These are phyloP conservation scores for Vireo altiloquus DNA, from an alignment of 2,113 vertebrate species.

Conservation along the genomic window DNA sequence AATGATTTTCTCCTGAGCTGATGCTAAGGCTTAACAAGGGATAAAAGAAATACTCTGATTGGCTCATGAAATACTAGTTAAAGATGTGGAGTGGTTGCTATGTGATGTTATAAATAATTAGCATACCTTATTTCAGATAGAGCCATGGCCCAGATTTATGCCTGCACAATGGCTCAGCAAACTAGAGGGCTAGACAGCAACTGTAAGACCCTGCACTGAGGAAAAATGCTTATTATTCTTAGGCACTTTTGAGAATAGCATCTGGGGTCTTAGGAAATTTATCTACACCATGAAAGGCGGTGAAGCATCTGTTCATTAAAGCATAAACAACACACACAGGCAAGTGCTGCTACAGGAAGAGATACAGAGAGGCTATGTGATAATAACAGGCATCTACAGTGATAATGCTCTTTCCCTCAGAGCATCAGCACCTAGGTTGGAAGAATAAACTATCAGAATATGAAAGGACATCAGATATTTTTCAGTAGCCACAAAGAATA, in stretches of 20 bases:
- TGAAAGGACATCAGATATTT: neutral
- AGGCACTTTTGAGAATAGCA: slow-evolving; percentile 13
- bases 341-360: neutral
- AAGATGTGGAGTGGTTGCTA: slow-evolving; percentile 46
- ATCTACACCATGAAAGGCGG: neutral
- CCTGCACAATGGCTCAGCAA: slow-evolving; percentile 48
- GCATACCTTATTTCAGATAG: slow-evolving; percentile 54
- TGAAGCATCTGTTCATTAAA: slow-evolving; percentile 30
- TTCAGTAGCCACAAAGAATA: neutral
- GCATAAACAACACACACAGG: neutral
- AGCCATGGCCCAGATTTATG: slow-evolving; percentile 52
- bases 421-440: neutral
- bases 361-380: neutral
- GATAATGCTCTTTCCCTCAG: neutral
- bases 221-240: slow-evolving; percentile 29
- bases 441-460: neutral
- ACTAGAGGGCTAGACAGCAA: slow-evolving; percentile 1
- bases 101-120: slow-evolving; percentile 69
- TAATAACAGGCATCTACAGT: neutral
- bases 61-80: slow-evolving; percentile 61
- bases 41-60: slow-evolving; percentile 56
- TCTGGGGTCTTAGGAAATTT: slow-evolving; percentile 12
- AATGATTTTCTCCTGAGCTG: slow-evolving; percentile 63
- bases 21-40: slow-evolving; percentile 49
- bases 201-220: neutral